Evolutionary conservation across 2,888 invertebrate genomes (phyloP).

Genomic region (Calephelis perditalis): DNA sequence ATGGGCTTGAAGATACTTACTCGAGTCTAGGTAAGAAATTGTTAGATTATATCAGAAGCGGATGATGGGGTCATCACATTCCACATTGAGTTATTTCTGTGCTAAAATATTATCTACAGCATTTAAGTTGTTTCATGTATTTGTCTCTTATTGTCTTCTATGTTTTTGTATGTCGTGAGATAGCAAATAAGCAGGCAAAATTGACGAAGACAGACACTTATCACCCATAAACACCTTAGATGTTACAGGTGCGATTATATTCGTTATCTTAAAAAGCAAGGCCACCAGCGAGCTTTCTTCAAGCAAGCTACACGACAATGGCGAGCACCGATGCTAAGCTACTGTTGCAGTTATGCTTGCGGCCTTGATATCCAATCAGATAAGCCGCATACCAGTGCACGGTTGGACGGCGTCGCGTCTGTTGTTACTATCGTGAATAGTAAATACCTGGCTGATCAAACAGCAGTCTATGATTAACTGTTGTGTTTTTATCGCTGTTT

Average conservation of each 20-base stretch:
- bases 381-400: conserved; percentile 8
- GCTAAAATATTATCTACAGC: too few species aligned
- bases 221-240: neutral
- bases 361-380: conserved; percentile 2
- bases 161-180: too few species aligned
- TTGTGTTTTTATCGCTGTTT: conserved; percentile 2
- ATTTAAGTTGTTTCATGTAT: too few species aligned
- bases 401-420: neutral
- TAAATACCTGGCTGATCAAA: conserved; percentile 3
- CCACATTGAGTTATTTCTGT: too few species aligned
- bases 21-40: too few species aligned
- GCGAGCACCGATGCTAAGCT: too few species aligned
- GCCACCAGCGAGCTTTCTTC: neutral
- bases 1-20: too few species aligned
- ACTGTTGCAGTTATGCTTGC: neutral
- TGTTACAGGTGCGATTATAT: neutral
- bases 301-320: neutral
- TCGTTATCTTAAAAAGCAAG: neutral
- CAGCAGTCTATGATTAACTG: conserved; percentile 6
- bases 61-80: too few species aligned
- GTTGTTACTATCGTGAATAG: neutral
- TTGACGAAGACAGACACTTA: neutral
- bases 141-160: too few species aligned
- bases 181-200: neutral
- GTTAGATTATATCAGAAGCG: too few species aligned